A percentile compares a stretch with the other conserved stretches of the same genome.
Evolutionary conservation across 2,113 vertebrate genomes (phyloP).

Genomic region (Sceloporus tristichus): DNA sequence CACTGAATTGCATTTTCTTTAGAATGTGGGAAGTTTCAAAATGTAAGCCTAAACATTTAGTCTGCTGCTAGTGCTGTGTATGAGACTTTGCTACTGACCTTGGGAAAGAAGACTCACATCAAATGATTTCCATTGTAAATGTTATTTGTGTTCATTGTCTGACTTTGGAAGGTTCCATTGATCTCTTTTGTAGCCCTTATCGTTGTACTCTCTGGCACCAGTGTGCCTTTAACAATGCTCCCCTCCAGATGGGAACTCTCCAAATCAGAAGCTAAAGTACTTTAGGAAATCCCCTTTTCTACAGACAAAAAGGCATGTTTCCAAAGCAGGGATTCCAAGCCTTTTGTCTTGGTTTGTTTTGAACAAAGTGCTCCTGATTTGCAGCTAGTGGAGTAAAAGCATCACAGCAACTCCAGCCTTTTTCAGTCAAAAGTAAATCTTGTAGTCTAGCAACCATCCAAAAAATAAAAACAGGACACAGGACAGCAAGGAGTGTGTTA

Average conservation of each 20-base stretch:
- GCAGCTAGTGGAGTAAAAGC: neutral
- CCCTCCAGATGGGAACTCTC: neutral
- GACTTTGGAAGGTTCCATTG: neutral
- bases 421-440: neutral
- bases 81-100: neutral
- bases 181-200: rapidly evolving
- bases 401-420: rapidly evolving
- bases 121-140: neutral
- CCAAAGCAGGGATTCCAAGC: neutral
- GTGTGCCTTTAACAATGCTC: neutral
- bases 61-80: neutral
- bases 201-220: neutral
- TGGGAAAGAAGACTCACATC: neutral
- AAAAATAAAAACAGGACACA: rapidly evolving
- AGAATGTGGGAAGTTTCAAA: neutral
- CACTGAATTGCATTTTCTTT: neutral
- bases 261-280: neutral
- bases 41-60: neutral
- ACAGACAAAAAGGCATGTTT: constrained; percentile 1
- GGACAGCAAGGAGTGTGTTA: rapidly evolving
- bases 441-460: rapidly evolving
- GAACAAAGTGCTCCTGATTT: constrained; percentile 12
- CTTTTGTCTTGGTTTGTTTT: neutral
- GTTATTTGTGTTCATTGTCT: neutral
- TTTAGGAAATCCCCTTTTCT: constrained; percentile 2